These are phyloP conservation scores for Antennarius maculatus DNA, from an alignment of 2,797 vertebrate species.

Conservation along the genomic window DNA sequence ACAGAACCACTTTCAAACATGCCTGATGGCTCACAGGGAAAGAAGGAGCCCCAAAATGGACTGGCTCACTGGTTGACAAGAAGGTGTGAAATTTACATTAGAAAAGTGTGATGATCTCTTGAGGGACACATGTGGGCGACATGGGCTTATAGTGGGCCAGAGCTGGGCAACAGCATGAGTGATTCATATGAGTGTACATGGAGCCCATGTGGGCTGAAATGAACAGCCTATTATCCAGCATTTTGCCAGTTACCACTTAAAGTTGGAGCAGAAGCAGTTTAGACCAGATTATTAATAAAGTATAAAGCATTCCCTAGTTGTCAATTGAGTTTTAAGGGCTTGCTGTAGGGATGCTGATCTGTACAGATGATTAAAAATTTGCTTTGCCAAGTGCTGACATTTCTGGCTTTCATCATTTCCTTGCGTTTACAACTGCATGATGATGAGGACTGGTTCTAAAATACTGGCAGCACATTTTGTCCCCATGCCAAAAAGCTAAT, in stretches of 20 bases:
- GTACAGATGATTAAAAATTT: neutral
- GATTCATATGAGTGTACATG: neutral
- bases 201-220: neutral
- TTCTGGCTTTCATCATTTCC: too few relatives aligned
- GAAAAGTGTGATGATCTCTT: too few relatives aligned
- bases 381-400: too few relatives aligned
- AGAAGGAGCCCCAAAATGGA: constrained; percentile 5
- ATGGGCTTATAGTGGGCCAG: neutral
- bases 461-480: too few relatives aligned
- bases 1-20: constrained; percentile 10
- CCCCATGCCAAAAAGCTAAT: too few relatives aligned
- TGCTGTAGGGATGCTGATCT: neutral
- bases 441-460: too few relatives aligned
- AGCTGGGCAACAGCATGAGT: neutral
- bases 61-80: too few relatives aligned
- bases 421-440: too few relatives aligned
- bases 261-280: constrained; percentile 5
- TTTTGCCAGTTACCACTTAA: neutral
- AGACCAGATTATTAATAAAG: constrained; percentile 1
- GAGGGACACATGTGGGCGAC: neutral
- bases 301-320: too few relatives aligned
- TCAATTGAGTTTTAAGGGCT: too few relatives aligned
- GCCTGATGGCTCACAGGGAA: constrained; percentile 17
- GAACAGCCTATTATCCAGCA: neutral
- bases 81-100: neutral